Conservation (phyloP, 2,888 invertebrate genomes). For the Cheiracanthium punctorium region DNA sequence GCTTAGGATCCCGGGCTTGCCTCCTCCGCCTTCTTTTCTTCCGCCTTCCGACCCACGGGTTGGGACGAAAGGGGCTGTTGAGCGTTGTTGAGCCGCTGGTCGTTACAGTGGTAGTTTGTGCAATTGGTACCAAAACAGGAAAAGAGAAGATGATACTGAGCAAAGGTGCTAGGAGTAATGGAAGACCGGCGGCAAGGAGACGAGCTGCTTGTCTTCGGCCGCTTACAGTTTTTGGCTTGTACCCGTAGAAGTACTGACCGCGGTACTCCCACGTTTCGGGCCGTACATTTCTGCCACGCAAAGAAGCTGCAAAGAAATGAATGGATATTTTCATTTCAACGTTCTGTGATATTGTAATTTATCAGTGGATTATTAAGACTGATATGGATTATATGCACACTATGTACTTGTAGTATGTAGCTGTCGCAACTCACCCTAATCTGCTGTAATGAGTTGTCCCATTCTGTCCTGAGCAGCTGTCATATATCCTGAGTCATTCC, state of each 20-base stretch:
- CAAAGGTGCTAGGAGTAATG: conserved; percentile 60
- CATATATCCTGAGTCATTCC: no score
- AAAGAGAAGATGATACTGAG: conserved; percentile 66
- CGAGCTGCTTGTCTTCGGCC: conserved; percentile 34
- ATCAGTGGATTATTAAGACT: no score
- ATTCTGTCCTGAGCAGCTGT: no score
- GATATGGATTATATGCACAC: no score
- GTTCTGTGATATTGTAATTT: no score
- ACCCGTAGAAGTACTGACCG: conserved; percentile 72
- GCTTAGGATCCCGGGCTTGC: not conserved
- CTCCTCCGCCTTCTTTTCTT: not conserved
- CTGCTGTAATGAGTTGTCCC: no score
- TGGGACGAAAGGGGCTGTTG: not conserved
- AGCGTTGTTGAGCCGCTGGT: not conserved
- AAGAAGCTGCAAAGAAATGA: conserved; percentile 21
- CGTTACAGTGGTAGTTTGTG: conserved; percentile 28
- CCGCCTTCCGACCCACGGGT: not conserved
- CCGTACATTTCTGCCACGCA: conserved; percentile 32
- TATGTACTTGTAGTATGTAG: no score
- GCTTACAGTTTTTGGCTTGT: conserved; percentile 42
- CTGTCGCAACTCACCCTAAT: no score
- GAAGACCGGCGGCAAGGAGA: conserved; percentile 61
- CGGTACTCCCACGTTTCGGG: conserved; percentile 72
- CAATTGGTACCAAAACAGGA: conserved; percentile 59
- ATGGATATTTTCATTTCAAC: no score